Base-by-base conservation (phyloP, 2,113 vertebrate species). In the Apus apus region DNA sequence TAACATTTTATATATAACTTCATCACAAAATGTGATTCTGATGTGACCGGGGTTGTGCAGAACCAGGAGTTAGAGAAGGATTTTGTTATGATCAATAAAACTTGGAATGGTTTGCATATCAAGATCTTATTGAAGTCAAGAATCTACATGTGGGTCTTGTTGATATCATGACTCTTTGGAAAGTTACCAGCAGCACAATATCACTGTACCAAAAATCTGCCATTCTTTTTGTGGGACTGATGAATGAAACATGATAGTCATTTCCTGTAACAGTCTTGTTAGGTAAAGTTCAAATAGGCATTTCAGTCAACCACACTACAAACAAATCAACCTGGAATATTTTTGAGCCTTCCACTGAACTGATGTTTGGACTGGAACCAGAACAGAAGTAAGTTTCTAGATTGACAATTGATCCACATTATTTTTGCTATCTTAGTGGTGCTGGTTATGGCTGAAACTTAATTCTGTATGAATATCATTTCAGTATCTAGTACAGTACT, bases 21-120 rank as follows among this genome's bases (percentile, higher is more conserved):
- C 13, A 29, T 11, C 9, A 83, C 45, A 77, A 87, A 91, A 85
- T 51, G 70, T 48, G 26, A 51, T 30, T 91, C 43, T 66, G 50
- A 32, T 81, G 13, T 45, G 36, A 56, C 15, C 80, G 29, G 11
- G 10, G 34, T 75, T 96, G 91, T 81, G 56, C 17, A 53, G 40
- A 92, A 30, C 16, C 11, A 61, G 29, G 75, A 92, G 81, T 96
- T 71, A 83, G 13, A 88, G 56, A 87, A 90, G 29, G 23, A 70
- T 95, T 66, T 83, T 90, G 30, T 83, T 93, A 68, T 67, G 45
- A 95, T 88, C 76, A 94, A 86, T 91, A 93, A 93, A 94, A 96
- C 51, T 95, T 84, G 86, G 50, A 87, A 94, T 71, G 14, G 9
- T 45, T 90, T 82, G 13, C 94, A 54, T 94, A 90, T 90, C 43